Evolutionary conservation across 2,888 invertebrate species (phyloP).

Genomic region (Archips crataeganus): DNA sequence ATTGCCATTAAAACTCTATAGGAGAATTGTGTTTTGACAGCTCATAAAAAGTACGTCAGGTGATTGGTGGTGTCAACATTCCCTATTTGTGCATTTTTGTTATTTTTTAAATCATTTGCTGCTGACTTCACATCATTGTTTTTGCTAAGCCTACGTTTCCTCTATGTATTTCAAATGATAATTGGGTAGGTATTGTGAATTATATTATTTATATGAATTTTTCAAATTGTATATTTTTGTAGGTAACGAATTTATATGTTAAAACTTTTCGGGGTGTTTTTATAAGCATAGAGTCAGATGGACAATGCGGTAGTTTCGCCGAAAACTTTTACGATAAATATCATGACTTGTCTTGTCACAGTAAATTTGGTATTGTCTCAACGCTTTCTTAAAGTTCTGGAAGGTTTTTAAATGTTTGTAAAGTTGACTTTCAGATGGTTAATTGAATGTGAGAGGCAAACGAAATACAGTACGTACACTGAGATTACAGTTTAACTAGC

Average conservation of each 20-base stretch:
- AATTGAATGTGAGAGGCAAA: not conserved
- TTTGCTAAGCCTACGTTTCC: slow-evolving; percentile 6
- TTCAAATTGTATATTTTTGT: slow-evolving; percentile 41
- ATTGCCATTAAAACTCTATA: no score
- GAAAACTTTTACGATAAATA: not conserved
- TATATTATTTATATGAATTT: slow-evolving; percentile 40
- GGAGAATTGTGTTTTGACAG: no score
- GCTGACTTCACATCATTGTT: slow-evolving; percentile 17
- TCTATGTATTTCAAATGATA: slow-evolving; percentile 20
- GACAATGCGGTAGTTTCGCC: not conserved
- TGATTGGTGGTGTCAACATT: no score
- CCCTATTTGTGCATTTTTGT: not conserved
- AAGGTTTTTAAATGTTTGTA: not conserved
- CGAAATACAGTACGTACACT: not conserved
- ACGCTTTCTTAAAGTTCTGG: not conserved
- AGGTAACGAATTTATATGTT: slow-evolving; percentile 42
- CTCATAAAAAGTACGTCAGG: no score
- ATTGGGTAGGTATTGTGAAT: slow-evolving; percentile 32
- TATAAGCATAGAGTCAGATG: slow-evolving; percentile 12
- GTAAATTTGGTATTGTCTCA: not conserved
- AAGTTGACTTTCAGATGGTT: not conserved
- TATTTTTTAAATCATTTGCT: not conserved
- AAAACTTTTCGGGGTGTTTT: slow-evolving; percentile 25
- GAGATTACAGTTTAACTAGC: slow-evolving; percentile 21
- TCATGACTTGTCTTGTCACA: not conserved